Percentiles rank a stretch among this genome's conserved stretches.
Evolutionary conservation across 2,888 invertebrate species (phyloP).

Genomic region (Leptopilina syphax): DNA sequence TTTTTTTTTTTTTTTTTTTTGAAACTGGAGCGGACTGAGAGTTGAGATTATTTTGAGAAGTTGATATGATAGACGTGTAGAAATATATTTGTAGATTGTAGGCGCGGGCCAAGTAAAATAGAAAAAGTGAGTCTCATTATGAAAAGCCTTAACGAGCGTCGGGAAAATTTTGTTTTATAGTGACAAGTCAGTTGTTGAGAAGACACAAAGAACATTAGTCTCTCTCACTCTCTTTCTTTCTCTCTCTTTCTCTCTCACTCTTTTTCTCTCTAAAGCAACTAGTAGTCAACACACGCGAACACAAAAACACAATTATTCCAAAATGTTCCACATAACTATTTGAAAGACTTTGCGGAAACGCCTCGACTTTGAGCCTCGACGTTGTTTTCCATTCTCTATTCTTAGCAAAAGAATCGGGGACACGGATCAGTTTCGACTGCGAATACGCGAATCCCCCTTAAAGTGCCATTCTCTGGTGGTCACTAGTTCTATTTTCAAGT

Average conservation of each 20-base stretch:
- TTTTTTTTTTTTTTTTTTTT: neutral
- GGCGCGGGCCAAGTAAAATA: constrained; percentile 34
- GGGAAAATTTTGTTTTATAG: constrained; percentile 6
- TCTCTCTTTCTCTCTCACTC: no score
- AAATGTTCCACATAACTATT: constrained; percentile 31
- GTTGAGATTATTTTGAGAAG: constrained; percentile 1
- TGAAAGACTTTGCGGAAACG: constrained; percentile 37
- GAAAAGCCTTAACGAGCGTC: constrained; percentile 19
- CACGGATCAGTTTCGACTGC: constrained; percentile 41
- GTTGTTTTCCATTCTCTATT: constrained; percentile 41
- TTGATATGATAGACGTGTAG: constrained; percentile 4
- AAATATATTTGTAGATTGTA: neutral
- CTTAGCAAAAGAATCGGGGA: constrained; percentile 36
- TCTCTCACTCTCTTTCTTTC: neutral
- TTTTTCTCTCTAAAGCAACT: constrained; percentile 14
- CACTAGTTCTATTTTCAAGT: constrained; percentile 28
- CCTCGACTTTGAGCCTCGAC: constrained; percentile 37
- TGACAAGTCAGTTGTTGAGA: constrained; percentile 21
- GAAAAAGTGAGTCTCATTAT: constrained; percentile 34
- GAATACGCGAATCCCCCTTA: constrained; percentile 37
- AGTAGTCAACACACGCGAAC: neutral
- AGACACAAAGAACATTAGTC: constrained; percentile 3
- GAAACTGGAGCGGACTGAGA: neutral
- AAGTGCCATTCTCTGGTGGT: constrained; percentile 37
- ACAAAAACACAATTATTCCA: constrained; percentile 18